These are phyloP conservation scores for Drosophila histrio DNA, from an alignment of 2,888 invertebrate species.

Conservation along the genomic window DNA sequence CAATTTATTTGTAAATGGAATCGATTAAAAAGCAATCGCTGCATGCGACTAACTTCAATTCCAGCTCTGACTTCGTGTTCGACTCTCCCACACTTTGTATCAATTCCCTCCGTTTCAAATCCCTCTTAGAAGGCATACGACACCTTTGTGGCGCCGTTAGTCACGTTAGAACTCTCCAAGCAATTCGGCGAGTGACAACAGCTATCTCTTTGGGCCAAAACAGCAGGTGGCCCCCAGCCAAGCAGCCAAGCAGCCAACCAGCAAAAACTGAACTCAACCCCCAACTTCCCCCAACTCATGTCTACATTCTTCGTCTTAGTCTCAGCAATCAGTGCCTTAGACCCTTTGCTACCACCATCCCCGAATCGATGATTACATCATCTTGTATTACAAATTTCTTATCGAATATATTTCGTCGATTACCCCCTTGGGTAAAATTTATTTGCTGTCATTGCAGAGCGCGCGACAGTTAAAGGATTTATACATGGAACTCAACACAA, in stretches of 20 bases:
- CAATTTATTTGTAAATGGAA: slow-evolving; percentile 84
- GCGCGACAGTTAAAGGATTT: slow-evolving; percentile 82
- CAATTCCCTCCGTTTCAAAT: slow-evolving; percentile 6
- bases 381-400: slow-evolving; percentile 78
- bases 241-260: slow-evolving; percentile 8
- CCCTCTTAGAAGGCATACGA: slow-evolving; percentile 53
- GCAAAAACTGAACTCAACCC: not conserved
- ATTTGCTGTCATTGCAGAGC: slow-evolving; percentile 80
- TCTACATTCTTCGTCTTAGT: slow-evolving; percentile 7
- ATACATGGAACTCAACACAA: slow-evolving; percentile 40
- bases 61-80: not conserved
- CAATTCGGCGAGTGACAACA: slow-evolving; percentile 80
- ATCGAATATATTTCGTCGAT: slow-evolving; percentile 83
- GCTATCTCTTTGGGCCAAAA: slow-evolving; percentile 34
- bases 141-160: slow-evolving; percentile 79
- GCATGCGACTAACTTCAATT: slow-evolving; percentile 48
- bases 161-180: slow-evolving; percentile 72
- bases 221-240: slow-evolving; percentile 58
- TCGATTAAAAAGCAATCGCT: slow-evolving; percentile 84
- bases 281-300: not conserved
- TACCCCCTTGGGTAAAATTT: slow-evolving; percentile 84
- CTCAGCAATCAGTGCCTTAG: slow-evolving; percentile 31
- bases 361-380: slow-evolving; percentile 71
- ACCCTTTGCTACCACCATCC: slow-evolving; percentile 15
- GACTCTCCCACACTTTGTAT: not conserved